Evolutionary conservation across 2,113 vertebrate species (phyloP), one percentile per base, ranked within the genome.

Genomic region (Epinephelus moara): DNA sequence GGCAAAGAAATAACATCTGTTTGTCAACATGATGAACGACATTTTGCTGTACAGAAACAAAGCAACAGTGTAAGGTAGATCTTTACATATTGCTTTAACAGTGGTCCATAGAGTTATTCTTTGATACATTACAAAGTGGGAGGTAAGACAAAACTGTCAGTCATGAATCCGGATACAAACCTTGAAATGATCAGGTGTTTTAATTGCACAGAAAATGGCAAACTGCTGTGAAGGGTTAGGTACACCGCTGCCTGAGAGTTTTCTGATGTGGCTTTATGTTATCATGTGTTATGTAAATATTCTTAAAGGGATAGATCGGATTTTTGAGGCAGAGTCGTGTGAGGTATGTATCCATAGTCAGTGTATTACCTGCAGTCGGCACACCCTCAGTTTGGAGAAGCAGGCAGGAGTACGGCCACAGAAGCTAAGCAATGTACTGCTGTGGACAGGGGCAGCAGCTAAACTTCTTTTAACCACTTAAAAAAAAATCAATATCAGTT

Each of bases 71-170:
- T 49, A 30, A 85, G 67, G 37, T 69, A 62, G 27, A 69, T 77
- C 50, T 87, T 70, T 75, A 69, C 40, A 80, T 92, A 89, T 88
- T 92, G 89, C 91, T 92, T 89, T 42, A 67, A 63, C 62, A 61
- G 53, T 88, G 70, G 73, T 90, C 73, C 77, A 64, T 49, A 52
- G 45, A 63, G 66, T 27, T 25, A 21, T 0, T 0, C 50, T 85
- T 73, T 45, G 18, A 50, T 40, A 47, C 47, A 75, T 61, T 70
- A 78, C 40, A 73, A 59, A 78, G 74, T 67, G 37, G 45, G 11
- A 64, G 12, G 23, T 50, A 19, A 71, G 21, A 62, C 40, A 75
- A 66, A 75, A 61, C 13, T 37, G 70, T 71, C n/a, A 63, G 30
- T 70, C 56, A 73, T 37, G 27, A 80, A 80, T 80, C 17, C 25